Evolutionary conservation across 2,113 vertebrate species (phyloP).

Genomic region (Pygoscelis adeliae): DNA sequence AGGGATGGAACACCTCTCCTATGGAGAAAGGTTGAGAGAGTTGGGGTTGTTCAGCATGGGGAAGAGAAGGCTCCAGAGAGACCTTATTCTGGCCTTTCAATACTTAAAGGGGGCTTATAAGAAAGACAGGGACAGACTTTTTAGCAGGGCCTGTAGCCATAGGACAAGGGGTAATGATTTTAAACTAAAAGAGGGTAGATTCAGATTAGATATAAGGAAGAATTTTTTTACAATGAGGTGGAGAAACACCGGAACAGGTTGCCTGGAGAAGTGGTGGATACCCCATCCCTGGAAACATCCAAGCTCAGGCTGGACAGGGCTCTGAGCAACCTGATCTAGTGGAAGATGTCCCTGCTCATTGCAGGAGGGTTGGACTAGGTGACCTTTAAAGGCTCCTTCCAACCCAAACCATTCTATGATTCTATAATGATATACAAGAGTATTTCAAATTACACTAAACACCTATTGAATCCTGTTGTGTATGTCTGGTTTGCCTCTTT

Average conservation of each 20-base stretch:
- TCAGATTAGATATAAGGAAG: neutral
- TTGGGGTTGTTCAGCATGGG: neutral
- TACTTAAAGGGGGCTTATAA: neutral
- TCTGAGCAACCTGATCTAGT: neutral
- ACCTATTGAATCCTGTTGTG: neutral
- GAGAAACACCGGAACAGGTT: neutral
- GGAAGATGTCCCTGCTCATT: too few relatives aligned
- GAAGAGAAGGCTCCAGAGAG: neutral
- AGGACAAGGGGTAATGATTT: neutral
- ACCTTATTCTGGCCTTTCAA: neutral
- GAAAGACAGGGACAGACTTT: neutral
- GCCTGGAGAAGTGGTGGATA: neutral
- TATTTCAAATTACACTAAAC: neutral
- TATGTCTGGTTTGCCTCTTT: neutral
- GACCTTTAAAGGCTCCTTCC: neutral
- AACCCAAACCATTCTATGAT: neutral
- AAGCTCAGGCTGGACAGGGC: accelerated
- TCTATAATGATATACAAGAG: neutral
- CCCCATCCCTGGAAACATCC: neutral
- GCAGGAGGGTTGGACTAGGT: neutral
- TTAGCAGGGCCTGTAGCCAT: neutral
- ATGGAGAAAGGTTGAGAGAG: neutral
- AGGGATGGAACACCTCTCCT: neutral
- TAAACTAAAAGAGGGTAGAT: neutral
- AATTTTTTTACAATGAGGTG: neutral